phyloP scores from a whole-genome alignment of 2,797 vertebrate species.

The Serranus cabrilla region DNA sequence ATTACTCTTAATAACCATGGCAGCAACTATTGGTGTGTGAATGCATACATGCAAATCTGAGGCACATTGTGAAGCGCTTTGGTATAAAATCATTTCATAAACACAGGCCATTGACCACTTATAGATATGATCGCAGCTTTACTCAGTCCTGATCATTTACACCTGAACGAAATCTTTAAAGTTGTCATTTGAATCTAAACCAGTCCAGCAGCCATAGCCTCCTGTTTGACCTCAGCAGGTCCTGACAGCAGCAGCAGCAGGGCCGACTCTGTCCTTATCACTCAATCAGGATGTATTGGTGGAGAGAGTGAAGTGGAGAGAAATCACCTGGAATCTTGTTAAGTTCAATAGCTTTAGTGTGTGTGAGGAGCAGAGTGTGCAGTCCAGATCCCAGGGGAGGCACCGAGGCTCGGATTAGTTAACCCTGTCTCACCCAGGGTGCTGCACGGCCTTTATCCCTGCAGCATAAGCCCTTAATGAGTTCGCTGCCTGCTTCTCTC shows the following conservation, averaged over 20 bases:
- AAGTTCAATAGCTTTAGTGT: slow-evolving; percentile 61
- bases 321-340: slow-evolving; percentile 79
- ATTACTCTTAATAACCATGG: background rate
- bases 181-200: slow-evolving; percentile 11
- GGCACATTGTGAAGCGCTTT: background rate
- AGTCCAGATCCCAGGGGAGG: slow-evolving; percentile 64
- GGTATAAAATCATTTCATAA: background rate
- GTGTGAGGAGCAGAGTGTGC: slow-evolving; percentile 48
- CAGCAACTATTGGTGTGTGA: background rate
- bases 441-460: slow-evolving; percentile 65
- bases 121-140: background rate
- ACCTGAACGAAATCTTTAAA: background rate
- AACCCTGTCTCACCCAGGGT: slow-evolving; percentile 76
- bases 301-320: slow-evolving; percentile 64
- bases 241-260: background rate
- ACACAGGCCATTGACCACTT: background rate
- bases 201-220: background rate
- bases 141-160: background rate
- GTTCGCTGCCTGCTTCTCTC: slow-evolving; percentile 58
- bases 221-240: slow-evolving; percentile 9
- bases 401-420: slow-evolving; percentile 74
- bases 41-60: background rate
- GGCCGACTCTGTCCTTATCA: slow-evolving; percentile 31
- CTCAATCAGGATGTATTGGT: slow-evolving; percentile 37
- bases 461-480: slow-evolving; percentile 78